Base-by-base conservation (phyloP, 2,888 invertebrate species). In the Ypsolopha sequella region DNA sequence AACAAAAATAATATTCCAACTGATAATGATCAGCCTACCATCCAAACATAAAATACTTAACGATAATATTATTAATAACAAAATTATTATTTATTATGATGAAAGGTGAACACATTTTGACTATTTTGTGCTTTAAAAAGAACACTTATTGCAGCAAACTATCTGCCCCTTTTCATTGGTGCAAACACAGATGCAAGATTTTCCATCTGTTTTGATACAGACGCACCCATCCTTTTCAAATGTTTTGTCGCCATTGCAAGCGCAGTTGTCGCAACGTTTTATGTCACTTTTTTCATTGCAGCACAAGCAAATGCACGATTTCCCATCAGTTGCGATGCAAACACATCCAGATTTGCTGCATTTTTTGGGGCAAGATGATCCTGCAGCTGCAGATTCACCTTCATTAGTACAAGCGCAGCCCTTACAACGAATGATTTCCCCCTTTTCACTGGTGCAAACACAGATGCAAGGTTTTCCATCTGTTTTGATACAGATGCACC, bases 221-320 rank as follows among this genome's bases (percentile, higher is more conserved):
- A 56, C 38, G 41, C 59, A 58, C 1, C 51, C 49, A 8, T 41
- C 50, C 43, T 55, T 57, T 3, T 46, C 51, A 34, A 57, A 58
- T 33, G 52, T 53, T 7, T 50, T 52, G 36, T 44, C 38, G 6
- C 44, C 52, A 13, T 55, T 54, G 44, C 66, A 68, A 33, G 62
- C 56, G 51, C 73, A 71, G 49, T 65, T 62, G 4, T 60, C 54
- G 11, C 72, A 68, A 13, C 55, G 41, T 1, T 58, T 51, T 7
- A 62, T 56, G 7, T 58, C 56, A 0, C 61, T 63, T 8, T 58
- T 51, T 6, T 51, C 51, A 54, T 65, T 58, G 33, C 54, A 34
- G 45, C 60, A 62, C 0, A 65, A 52, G 45, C 67, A 65, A 36
- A 64, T 53, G 55, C 62, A 65, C 41, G 56, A 48, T 41, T 61